Conservation (phyloP, 2,797 vertebrate species). For the Centroberyx gerrardi region DNA sequence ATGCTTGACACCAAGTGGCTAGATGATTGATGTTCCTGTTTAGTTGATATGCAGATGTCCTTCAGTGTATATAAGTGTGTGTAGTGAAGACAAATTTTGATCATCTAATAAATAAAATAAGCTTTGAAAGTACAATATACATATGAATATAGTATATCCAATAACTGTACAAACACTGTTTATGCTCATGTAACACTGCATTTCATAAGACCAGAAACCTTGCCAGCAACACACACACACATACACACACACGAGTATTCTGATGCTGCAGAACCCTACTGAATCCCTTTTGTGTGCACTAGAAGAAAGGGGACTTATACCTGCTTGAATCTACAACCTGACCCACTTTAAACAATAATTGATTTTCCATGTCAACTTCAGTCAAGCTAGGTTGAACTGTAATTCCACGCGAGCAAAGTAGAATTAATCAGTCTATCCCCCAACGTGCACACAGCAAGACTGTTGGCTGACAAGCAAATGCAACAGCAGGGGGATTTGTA, state of each 20-base stretch:
- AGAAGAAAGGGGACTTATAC: constrained; percentile 36
- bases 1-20: background rate
- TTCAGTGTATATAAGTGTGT: background rate
- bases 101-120: constrained; percentile 37
- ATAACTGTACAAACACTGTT: background rate
- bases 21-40: background rate
- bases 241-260: background rate
- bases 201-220: background rate
- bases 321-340: constrained; percentile 63
- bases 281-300: constrained; percentile 27
- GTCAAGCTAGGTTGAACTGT: constrained; percentile 64
- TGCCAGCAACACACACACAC: background rate
- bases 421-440: constrained; percentile 64
- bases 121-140: too few relatives aligned
- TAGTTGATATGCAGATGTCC: background rate
- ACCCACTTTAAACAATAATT: constrained; percentile 76
- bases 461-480: constrained; percentile 45
- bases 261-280: constrained; percentile 20
- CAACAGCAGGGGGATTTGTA: constrained; percentile 46
- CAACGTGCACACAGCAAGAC: constrained; percentile 29
- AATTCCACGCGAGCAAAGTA: constrained; percentile 48
- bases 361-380: constrained; percentile 71
- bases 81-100: background rate
- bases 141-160: too few relatives aligned
- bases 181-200: constrained; percentile 14